Base-by-base conservation (phyloP, 2,888 invertebrate genomes). In the Drosophila mettleri region DNA sequence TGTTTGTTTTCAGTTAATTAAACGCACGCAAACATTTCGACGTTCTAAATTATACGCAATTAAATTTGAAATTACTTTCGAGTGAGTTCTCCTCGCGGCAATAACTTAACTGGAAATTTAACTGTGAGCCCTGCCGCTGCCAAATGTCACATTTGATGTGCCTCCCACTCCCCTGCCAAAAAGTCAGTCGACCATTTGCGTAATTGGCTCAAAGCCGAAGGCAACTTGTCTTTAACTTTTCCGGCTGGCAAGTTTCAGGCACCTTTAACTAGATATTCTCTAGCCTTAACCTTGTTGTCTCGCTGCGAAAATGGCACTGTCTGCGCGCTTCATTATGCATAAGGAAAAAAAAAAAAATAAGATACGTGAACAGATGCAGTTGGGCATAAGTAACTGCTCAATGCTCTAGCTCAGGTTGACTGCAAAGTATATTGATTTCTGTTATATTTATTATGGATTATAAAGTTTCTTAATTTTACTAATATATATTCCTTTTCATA, bases 1-100 rank as follows among this genome's bases (percentile, higher is more conserved):
- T 88, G n/a, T n/a, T n/a, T n/a, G n/a, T 88, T 88, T 85, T 74
- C 85, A 85, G 87, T 85, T 85, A 85, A 85, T 85, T 85, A 85
- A 85, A 86, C 89, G 69, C 81, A 88, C 88, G 84, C 84, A 86
- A 86, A 80, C 84, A 86, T 84, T 80, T 83, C 86, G 76, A 67
- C 81, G 65, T 70, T 84, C 89, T 88, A 86, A 85, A 85, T 85
- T 85, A 80, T 80, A 84, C 85, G 81, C 85, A 85, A 85, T 85
- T 88, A 85, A 85, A 86, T 86, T 88, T 78, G 72, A 69, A 85
- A 85, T 84, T 88, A 84, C 89, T 85, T 84, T 74, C 69, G 74
- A 86, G 74, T 74, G 74, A 86, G 68, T 67, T 84, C 66, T 71
- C 46, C 67, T 63, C 70, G 61, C 67, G 74, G 87, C 85, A 73